phyloP scores from a whole-genome alignment of 2,113 vertebrate genomes.

The Daubentonia madagascariensis region DNA sequence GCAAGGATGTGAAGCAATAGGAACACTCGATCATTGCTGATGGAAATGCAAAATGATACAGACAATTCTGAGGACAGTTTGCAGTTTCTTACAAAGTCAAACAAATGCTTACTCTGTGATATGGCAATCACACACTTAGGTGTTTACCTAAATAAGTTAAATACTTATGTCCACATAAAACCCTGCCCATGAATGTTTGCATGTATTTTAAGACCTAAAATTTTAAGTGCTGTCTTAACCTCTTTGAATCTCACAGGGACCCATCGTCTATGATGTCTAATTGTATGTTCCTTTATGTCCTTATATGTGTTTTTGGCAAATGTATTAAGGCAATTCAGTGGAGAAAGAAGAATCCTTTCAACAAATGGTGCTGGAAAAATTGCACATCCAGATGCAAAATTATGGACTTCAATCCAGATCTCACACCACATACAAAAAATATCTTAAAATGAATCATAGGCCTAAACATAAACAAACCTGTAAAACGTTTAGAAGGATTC shows the following conservation, averaged over 20 bases:
- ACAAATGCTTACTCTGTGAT: background rate
- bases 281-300: background rate
- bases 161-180: background rate
- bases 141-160: background rate
- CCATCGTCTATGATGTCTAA: too few species aligned
- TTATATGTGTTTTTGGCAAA: background rate
- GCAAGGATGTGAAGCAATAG: background rate
- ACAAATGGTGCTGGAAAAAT: background rate
- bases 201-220: background rate
- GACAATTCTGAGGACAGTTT: background rate
- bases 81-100: background rate
- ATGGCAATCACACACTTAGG: background rate
- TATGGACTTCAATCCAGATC: background rate
- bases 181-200: background rate
- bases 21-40: background rate
- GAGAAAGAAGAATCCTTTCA: background rate
- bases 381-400: background rate
- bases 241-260: background rate
- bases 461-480: background rate
- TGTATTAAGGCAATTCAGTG: background rate
- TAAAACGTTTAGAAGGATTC: conserved; percentile 17
- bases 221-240: background rate
- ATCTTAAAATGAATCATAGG: background rate
- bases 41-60: background rate
- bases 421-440: background rate